These are phyloP conservation scores for Netelia virgata DNA, from an alignment of 2,888 invertebrate genomes.

Conservation along the genomic window DNA sequence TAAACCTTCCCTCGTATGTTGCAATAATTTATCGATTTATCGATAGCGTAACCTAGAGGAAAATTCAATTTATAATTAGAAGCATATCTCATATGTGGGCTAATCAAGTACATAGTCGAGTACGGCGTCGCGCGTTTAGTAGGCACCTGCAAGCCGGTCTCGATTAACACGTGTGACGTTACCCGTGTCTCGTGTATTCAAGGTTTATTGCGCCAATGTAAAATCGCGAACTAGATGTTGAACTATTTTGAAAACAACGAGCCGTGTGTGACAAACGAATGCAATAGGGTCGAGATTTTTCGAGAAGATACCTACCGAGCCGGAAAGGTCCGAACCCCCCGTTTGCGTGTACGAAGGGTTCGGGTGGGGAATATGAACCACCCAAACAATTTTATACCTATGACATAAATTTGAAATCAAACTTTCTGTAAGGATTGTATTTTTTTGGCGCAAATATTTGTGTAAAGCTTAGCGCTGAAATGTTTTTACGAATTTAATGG, in stretches of 20 bases:
- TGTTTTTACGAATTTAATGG: no score
- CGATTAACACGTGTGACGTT: no score
- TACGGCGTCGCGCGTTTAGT: no score
- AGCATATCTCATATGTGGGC: neutral
- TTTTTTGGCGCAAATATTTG: no score
- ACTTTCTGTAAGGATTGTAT: no score
- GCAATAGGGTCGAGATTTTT: slow-evolving; percentile 47
- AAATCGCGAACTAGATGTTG: neutral
- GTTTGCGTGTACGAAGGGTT: neutral
- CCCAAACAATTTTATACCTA: neutral
- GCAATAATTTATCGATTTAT: slow-evolving; percentile 57
- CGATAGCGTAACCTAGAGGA: slow-evolving; percentile 6
- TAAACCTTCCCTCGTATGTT: slow-evolving; percentile 18
- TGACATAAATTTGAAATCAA: no score
- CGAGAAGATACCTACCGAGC: slow-evolving; percentile 19
- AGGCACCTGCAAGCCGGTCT: no score
- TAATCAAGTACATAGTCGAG: neutral
- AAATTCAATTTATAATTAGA: slow-evolving; percentile 51
- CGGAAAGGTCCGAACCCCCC: slow-evolving; percentile 15
- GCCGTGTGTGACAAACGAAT: slow-evolving; percentile 1
- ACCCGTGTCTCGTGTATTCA: neutral
- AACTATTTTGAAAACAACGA: neutral
- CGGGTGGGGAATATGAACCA: neutral
- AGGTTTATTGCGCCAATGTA: neutral
- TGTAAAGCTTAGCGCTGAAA: no score